Percentiles rank a stretch among this genome's conserved stretches.
These are phyloP conservation scores for Carcina quercana DNA, from an alignment of 2,888 invertebrate genomes.

Conservation along the genomic window DNA sequence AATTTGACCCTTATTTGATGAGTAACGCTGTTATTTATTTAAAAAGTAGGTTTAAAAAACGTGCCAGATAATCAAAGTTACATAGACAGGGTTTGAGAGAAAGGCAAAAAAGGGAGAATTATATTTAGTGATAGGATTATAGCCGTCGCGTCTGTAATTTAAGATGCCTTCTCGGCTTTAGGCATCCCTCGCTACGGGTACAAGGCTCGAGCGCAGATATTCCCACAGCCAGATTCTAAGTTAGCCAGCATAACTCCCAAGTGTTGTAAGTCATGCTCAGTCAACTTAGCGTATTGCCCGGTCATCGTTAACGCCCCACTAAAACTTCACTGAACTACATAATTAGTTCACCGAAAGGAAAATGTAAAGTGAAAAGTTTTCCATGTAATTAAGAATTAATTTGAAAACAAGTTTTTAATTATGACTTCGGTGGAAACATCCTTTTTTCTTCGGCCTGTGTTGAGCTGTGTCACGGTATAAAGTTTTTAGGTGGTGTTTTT, in stretches of 20 bases:
- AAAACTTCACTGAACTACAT: slow-evolving; percentile 44
- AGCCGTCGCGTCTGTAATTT: no score
- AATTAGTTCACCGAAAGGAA: slow-evolving; percentile 31
- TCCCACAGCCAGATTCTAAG: background rate
- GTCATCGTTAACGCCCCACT: slow-evolving; percentile 45
- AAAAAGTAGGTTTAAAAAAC: background rate
- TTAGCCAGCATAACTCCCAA: background rate
- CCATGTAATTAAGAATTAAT: slow-evolving; percentile 8
- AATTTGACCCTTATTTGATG: background rate
- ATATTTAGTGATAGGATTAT: no score
- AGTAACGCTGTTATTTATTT: background rate
- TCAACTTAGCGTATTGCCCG: slow-evolving; percentile 44
- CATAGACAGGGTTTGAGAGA: no score
- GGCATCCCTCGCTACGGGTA: no score
- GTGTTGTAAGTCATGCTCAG: background rate
- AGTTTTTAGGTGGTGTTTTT: no score
- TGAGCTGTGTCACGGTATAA: background rate
- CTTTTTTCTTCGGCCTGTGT: background rate
- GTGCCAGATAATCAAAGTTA: no score
- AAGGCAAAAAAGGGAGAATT: no score
- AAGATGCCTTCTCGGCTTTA: no score
- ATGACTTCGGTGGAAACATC: background rate
- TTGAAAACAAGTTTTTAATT: slow-evolving; percentile 7
- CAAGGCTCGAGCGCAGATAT: background rate
- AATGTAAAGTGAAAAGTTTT: slow-evolving; percentile 15